Evolutionary conservation across 2,888 invertebrate genomes (phyloP).

Genomic region (Apamea epomidion): DNA sequence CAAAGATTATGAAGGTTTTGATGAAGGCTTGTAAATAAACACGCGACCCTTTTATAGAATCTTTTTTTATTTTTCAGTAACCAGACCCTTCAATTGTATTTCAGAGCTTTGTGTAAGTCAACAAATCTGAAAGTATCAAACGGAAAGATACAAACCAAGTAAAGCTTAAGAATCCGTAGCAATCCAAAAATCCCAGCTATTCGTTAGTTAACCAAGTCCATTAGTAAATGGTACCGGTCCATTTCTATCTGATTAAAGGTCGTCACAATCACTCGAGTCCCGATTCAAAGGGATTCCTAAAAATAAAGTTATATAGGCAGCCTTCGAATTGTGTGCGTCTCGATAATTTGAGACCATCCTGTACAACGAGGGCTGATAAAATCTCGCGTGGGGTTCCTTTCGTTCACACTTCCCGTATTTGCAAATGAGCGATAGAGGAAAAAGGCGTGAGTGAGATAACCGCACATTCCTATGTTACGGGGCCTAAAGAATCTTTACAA

Average conservation of each 20-base stretch:
- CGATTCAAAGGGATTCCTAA: constrained; percentile 57
- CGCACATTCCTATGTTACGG: constrained; percentile 64
- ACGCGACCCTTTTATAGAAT: neutral
- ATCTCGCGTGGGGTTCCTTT: constrained; percentile 42
- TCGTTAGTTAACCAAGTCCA: constrained; percentile 66
- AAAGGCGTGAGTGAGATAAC: constrained; percentile 58
- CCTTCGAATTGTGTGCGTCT: constrained; percentile 59
- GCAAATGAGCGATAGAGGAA: constrained; percentile 64
- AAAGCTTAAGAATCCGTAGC: constrained; percentile 34
- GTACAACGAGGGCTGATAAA: constrained; percentile 53
- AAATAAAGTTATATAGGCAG: constrained; percentile 60
- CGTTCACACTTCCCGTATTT: constrained; percentile 65
- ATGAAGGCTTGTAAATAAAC: constrained; percentile 15
- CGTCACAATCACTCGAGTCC: constrained; percentile 57
- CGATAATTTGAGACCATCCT: constrained; percentile 68
- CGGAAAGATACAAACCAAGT: constrained; percentile 34
- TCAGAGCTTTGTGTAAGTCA: neutral
- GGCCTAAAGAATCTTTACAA: constrained; percentile 69
- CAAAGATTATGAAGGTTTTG: constrained; percentile 16
- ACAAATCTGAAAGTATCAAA: constrained; percentile 33
- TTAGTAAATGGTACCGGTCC: constrained; percentile 65
- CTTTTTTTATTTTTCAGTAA: neutral
- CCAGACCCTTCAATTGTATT: neutral
- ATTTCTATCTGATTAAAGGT: constrained; percentile 65
- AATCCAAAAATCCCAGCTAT: constrained; percentile 52